A percentile compares a stretch with the other conserved stretches of the same genome.
These are phyloP conservation scores for Euzophera pinguis DNA, from an alignment of 2,888 invertebrate genomes.

Conservation along the genomic window DNA sequence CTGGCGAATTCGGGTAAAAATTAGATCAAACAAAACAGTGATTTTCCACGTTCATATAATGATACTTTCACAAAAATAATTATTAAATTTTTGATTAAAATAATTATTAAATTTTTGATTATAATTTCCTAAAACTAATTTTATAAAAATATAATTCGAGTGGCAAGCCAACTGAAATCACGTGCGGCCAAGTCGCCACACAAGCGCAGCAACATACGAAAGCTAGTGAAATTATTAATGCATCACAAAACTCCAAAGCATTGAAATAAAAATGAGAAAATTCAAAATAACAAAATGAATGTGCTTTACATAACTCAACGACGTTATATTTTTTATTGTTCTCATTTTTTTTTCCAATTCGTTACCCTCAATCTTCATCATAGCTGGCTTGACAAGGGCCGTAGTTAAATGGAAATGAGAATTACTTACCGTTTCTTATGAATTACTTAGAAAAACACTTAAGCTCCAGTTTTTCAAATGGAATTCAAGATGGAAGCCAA, in stretches of 20 bases:
- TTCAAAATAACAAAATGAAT: neutral
- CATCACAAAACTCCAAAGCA: neutral
- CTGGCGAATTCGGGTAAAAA: too few relatives aligned
- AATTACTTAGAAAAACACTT: conserved; percentile 13
- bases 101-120: too few relatives aligned
- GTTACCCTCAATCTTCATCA: conserved; percentile 13
- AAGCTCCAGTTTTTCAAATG: conserved; percentile 3
- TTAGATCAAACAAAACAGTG: too few relatives aligned
- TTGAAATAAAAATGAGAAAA: neutral
- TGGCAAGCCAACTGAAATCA: too few relatives aligned
- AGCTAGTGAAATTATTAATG: too few relatives aligned
- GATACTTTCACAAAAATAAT: too few relatives aligned
- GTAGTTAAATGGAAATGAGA: conserved; percentile 10
- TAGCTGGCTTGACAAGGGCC: conserved; percentile 12
- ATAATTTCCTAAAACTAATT: too few relatives aligned
- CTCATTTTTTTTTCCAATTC: conserved; percentile 11
- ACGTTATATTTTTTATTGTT: conserved; percentile 11
- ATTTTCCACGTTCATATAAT: too few relatives aligned
- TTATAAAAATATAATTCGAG: too few relatives aligned
- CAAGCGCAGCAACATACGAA: too few relatives aligned
- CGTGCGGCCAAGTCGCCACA: too few relatives aligned
- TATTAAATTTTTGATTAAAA: too few relatives aligned
- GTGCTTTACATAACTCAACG: neutral
- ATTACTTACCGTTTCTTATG: conserved; percentile 13
- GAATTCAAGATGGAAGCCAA: conserved; percentile 4